These are phyloP conservation scores for Dasysyrphus tricinctus DNA, from an alignment of 2,888 invertebrate species.

Conservation along the genomic window DNA sequence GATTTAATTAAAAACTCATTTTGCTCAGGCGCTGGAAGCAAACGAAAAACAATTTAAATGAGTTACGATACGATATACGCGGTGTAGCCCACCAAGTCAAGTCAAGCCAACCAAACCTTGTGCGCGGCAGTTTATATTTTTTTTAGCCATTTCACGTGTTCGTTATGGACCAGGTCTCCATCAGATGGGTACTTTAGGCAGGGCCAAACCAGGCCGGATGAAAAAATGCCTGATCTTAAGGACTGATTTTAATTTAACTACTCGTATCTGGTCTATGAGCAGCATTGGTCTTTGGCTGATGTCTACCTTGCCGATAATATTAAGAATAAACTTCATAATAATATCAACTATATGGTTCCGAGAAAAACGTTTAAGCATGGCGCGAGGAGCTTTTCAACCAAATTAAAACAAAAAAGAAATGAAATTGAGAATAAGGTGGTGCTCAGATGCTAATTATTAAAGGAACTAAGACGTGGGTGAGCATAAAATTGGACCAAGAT, in stretches of 20 bases:
- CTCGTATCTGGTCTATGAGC: constrained; percentile 32
- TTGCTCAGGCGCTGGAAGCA: constrained; percentile 70
- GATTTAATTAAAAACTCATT: constrained; percentile 81
- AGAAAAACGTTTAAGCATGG: constrained; percentile 8
- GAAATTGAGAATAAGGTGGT: constrained; percentile 22
- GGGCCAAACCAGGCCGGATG: constrained; percentile 11
- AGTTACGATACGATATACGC: constrained; percentile 59
- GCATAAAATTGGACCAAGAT: neutral
- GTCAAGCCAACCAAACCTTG: constrained; percentile 22
- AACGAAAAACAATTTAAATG: constrained; percentile 74
- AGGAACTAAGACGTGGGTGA: constrained; percentile 35
- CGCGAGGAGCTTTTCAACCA: neutral
- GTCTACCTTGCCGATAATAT: constrained; percentile 55
- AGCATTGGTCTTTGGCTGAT: neutral
- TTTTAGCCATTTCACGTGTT: constrained; percentile 21
- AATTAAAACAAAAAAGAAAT: neutral
- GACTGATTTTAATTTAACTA: constrained; percentile 69
- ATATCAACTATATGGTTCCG: neutral
- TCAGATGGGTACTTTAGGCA: neutral
- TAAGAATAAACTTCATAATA: constrained; percentile 44
- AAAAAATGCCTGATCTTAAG: constrained; percentile 54
- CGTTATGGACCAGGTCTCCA: neutral
- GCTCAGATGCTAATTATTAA: constrained; percentile 51
- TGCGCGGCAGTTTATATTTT: constrained; percentile 12
- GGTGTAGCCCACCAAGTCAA: constrained; percentile 16